These are phyloP conservation scores for Iguana delicatissima DNA, from an alignment of 2,797 vertebrate genomes.

Conservation along the genomic window DNA sequence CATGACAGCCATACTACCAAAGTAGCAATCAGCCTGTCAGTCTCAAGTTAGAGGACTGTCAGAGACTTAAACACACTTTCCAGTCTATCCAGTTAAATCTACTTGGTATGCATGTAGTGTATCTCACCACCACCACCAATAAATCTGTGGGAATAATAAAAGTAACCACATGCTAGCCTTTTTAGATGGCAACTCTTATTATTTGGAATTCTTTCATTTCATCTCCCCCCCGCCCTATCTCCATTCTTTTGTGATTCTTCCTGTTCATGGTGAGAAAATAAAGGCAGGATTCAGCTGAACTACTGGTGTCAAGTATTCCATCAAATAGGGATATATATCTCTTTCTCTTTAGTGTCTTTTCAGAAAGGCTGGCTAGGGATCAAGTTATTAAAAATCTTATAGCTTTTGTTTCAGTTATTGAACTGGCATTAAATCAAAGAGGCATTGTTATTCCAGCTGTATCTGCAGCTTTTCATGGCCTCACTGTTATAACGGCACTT, in stretches of 20 bases:
- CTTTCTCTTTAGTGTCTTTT: slow-evolving; percentile 56
- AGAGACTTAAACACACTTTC: not conserved
- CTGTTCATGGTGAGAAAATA: not conserved
- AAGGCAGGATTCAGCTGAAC: slow-evolving; percentile 39
- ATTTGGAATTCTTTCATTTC: not conserved
- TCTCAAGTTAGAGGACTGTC: not conserved
- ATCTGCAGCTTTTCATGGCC: not conserved
- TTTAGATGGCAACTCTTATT: not conserved
- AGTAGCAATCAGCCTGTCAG: not conserved
- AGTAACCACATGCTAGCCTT: fast-evolving
- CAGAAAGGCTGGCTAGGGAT: slow-evolving; percentile 33
- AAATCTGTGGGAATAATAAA: not conserved
- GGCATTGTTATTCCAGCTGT: slow-evolving; percentile 41
- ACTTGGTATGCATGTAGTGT: not conserved
- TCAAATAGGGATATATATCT: slow-evolving; percentile 43
- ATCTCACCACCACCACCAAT: not conserved
- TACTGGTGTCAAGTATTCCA: not conserved
- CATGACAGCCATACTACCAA: not conserved
- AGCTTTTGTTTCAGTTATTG: slow-evolving; percentile 58
- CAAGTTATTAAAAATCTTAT: slow-evolving; percentile 49
- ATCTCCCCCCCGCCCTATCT: not conserved
- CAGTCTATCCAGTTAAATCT: not conserved
- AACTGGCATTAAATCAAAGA: slow-evolving; percentile 49
- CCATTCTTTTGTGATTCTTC: not conserved
- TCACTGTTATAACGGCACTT: slow-evolving; percentile 2